phyloP scores from a whole-genome alignment of 92 coral and sea anemone species.

The Virgularia gustaviana region DNA sequence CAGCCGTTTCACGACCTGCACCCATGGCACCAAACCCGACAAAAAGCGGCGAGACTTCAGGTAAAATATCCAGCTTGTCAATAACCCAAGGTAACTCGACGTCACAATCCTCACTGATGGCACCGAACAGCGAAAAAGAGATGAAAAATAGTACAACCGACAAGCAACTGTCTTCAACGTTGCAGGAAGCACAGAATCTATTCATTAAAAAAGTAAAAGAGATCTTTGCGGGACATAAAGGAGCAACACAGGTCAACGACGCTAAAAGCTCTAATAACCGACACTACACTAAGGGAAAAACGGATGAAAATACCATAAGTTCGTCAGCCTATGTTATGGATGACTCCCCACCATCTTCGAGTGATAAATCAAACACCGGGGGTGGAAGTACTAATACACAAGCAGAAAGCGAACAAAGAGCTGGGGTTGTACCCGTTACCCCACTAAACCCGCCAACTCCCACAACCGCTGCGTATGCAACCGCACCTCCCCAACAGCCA shows the following conservation, averaged over 20 bases:
- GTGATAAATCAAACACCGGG: no score
- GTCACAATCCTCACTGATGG: no score
- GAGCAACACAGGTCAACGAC: not conserved
- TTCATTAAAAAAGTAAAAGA: slow-evolving; percentile 23
- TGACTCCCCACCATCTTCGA: slow-evolving; percentile 4
- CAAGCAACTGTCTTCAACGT: not conserved
- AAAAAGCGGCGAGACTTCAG: no score
- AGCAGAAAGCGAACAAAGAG: not conserved
- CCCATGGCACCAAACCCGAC: no score
- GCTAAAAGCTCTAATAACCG: not conserved
- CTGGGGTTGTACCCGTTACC: slow-evolving; percentile 13
- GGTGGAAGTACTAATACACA: not conserved
- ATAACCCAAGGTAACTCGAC: no score
- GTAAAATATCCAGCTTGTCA: no score
- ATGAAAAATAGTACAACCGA: not conserved
- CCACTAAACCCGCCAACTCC: slow-evolving; percentile 7
- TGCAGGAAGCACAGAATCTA: slow-evolving; percentile 20
- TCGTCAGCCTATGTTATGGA: slow-evolving; percentile 36
- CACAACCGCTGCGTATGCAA: not conserved
- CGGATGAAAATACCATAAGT: slow-evolving; percentile 8
- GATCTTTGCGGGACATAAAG: slow-evolving; percentile 18
- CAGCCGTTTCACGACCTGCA: no score
- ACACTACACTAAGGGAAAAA: not conserved
- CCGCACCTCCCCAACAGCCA: slow-evolving; percentile 10
- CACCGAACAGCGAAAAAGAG: no score